Evolutionary conservation across 1,140 invertebrate species (phyloP), one percentile per base, ranked within the genome.

Genomic region (Samia ricini): DNA sequence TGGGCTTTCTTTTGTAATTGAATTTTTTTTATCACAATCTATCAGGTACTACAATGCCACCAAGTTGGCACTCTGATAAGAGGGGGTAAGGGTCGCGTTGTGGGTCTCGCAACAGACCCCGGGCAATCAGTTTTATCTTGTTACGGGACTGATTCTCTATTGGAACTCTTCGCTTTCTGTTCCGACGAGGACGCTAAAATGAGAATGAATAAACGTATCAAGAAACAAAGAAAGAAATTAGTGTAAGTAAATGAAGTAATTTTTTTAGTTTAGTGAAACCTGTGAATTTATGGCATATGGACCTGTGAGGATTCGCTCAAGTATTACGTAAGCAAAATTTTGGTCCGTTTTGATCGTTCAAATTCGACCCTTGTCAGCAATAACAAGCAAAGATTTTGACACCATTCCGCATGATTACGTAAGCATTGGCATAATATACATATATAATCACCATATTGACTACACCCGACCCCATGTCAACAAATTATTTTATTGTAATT

Each of bases 121-220:
- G 92, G 93, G 52, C 92, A 94, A 66, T 92, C 92, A 71, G 77
- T 98, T 18, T 74, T 99, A 0, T 94, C 93, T 7, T 98, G 96
- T 88, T 95, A 98, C 85, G 97, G 97, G 4, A 95, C 92, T 22
- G 96, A 98, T 72, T 93, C 94, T 64, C 88, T 92, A 8, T 85
- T 99, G 10, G 98, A 99, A 90, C 82, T 98, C 29, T 99, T 98
- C 83, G 91, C 93, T 54, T 94, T 99, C 65, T 93, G 95, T 70
- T 89, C 93, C 1, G 92, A 96, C 15, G 94, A 95, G 48, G 95
- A 98, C 83, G 93, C 96, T 0, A 92, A 94, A 60, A 76, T 90
- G 23, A 93, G 93, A 69, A 89, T 95, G 64, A 88, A 90, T 10
- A 99, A 98, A 91, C 92, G 96, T 56, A 69, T 95, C 19, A 95